Base-by-base conservation (phyloP, 2,888 invertebrate species). In the Ypsolopha scabrella region DNA sequence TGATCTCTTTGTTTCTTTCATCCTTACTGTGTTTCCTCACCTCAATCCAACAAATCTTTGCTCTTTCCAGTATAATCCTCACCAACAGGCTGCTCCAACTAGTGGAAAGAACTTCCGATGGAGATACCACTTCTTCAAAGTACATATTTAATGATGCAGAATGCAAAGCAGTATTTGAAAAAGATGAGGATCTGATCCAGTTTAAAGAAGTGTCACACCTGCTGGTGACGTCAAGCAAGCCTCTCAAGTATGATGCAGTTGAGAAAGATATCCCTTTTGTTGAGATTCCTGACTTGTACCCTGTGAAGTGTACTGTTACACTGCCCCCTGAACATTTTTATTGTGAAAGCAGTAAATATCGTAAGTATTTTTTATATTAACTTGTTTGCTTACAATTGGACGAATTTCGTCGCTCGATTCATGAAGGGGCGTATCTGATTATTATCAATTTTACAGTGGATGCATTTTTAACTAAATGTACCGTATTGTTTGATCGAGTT, bases 271-370 rank as follows among this genome's bases (percentile, higher is more conserved):
- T 88, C 8, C 73, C 86, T 14, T 78, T 82, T 54, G 67, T 87
- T 38, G 70, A 87, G 50, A 72, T 96, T 43, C 94, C 95, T 7
- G 87, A 92, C 68, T 77, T 97, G 55, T 87, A 88, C 71, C 97
- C 97, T 2, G 75, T 96, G 11, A 90, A 91, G 63, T 90, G 90
- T 52, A 92, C 92, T 0, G 87, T 95, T 51, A 91, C 93, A 47
- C 70, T 94, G 54, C 79, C 86, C 10, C 70, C 86, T 52, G 79
- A 88, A 50, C 89, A 94, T 69, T 88, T 93, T 64, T 94, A 94
- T 65, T 75, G 87, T 52, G 70, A 85, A 11, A 71, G 78, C 46
- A 89, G 92, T 69, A 72, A 87, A 60, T 94, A 92, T 71, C 93
- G 95, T 95, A 88, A 91, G 93, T 90, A 14, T 43, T 13, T 13